These are phyloP conservation scores for Chrysolina oricalcia DNA, from an alignment of 2,888 invertebrate species.

Conservation along the genomic window DNA sequence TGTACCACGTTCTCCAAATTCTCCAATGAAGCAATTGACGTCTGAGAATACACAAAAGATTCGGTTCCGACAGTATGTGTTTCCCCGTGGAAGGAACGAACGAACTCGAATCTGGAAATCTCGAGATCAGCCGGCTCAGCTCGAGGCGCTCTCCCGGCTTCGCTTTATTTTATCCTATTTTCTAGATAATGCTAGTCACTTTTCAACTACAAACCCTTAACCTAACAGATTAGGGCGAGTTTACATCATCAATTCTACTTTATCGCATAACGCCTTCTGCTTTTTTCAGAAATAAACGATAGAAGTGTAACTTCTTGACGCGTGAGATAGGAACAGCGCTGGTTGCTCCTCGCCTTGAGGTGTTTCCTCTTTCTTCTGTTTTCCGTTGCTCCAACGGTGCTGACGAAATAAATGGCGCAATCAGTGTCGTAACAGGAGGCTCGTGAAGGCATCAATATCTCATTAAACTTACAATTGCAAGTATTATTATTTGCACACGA, in stretches of 20 bases:
- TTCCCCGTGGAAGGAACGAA: neutral
- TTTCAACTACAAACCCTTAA: slow-evolving; percentile 45
- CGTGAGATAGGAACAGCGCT: slow-evolving; percentile 25
- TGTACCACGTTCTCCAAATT: too few species aligned
- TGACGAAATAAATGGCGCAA: slow-evolving; percentile 26
- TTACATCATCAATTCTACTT: slow-evolving; percentile 51
- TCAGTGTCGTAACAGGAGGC: neutral
- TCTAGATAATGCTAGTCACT: slow-evolving; percentile 46
- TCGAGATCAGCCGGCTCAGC: slow-evolving; percentile 12
- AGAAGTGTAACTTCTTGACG: slow-evolving; percentile 39
- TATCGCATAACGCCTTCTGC: slow-evolving; percentile 41
- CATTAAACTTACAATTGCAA: neutral
- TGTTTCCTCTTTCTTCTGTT: slow-evolving; percentile 13
- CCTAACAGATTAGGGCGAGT: slow-evolving; percentile 46
- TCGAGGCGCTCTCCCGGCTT: slow-evolving; percentile 17
- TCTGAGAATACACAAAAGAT: neutral
- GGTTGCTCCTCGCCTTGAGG: slow-evolving; percentile 16
- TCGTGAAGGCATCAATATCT: neutral
- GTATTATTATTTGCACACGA: too few species aligned
- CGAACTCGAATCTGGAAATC: neutral
- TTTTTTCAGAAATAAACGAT: slow-evolving; percentile 45
- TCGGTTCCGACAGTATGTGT: neutral
- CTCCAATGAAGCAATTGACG: too few species aligned
- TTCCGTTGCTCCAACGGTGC: neutral
- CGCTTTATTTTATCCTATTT: slow-evolving; percentile 36